phyloP scores from a whole-genome alignment of 2,113 vertebrate genomes.

The Jacana jacana region DNA sequence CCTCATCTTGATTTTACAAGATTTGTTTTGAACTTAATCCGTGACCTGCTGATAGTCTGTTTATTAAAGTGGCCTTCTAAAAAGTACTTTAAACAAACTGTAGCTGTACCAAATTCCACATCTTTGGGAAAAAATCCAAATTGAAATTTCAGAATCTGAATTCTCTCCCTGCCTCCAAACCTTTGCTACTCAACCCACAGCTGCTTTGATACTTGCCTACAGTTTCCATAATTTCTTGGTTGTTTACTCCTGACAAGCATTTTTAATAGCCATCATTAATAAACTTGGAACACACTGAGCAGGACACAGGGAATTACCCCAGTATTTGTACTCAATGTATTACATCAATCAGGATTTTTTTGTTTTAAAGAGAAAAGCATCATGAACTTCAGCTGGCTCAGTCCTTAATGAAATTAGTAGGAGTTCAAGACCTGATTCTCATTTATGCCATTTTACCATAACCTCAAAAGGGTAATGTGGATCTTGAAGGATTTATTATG shows the following conservation, averaged over 20 bases:
- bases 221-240: neutral
- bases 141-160: neutral
- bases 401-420: neutral
- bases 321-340: neutral
- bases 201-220: neutral
- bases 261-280: neutral
- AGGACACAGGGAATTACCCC: neutral
- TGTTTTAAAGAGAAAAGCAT: neutral
- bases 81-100: neutral
- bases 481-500: neutral
- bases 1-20: neutral
- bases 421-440: neutral
- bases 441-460: neutral
- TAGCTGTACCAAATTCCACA: neutral
- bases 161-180: neutral
- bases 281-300: neutral
- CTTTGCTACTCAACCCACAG: neutral
- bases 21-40: neutral
- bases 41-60: neutral
- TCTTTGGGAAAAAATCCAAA: neutral
- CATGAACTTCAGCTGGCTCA: neutral
- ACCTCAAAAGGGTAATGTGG: neutral
- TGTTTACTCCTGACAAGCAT: neutral
- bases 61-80: neutral
- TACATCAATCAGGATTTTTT: neutral